Conservation (phyloP, 2,797 vertebrate genomes). For the Gila robusta region DNA sequence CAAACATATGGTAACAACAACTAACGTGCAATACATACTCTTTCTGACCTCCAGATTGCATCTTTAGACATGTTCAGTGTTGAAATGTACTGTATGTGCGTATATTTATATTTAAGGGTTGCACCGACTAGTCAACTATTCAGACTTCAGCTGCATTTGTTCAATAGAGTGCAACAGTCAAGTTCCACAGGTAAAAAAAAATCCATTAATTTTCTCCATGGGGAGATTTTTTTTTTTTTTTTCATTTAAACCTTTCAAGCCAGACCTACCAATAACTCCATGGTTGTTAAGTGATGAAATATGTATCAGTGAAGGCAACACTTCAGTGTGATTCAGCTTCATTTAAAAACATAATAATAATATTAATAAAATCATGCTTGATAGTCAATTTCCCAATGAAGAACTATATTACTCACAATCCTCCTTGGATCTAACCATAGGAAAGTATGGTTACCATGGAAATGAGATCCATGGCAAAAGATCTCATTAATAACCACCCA, state of each 20-base stretch:
- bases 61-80: neutral
- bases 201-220: constrained; percentile 6
- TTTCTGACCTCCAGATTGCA: neutral
- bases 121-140: neutral
- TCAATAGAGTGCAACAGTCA: neutral
- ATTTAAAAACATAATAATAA: neutral
- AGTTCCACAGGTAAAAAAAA: neutral
- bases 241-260: neutral
- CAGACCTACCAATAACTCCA: neutral
- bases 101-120: constrained; percentile 3
- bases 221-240: neutral
- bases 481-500: neutral
- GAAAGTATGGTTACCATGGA: constrained; percentile 11
- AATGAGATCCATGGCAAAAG: constrained; percentile 24
- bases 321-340: neutral
- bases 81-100: neutral
- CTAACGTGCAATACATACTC: neutral
- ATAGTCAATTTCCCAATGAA: neutral
- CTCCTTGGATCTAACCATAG: neutral
- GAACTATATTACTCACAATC: constrained; percentile 5
- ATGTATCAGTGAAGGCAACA: neutral
- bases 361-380: neutral
- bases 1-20: neutral
- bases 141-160: neutral
- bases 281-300: neutral